Evolutionary conservation across 1,140 invertebrate genomes (phyloP), one percentile per base, ranked within the genome.

Genomic region (Panagrolaimus sp.): DNA sequence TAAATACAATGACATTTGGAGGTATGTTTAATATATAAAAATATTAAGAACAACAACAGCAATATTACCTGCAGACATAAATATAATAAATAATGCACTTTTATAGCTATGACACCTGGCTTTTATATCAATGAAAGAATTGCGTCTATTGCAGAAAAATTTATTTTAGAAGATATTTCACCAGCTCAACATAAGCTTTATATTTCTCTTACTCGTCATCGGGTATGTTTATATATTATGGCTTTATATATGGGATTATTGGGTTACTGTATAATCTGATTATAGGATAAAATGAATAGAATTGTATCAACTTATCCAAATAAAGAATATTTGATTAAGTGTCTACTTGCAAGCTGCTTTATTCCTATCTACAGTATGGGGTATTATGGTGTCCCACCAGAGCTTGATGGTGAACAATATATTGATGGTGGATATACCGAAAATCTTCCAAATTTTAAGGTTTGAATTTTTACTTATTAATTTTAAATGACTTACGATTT

Each of bases 311-410:
- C 24, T 28, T 76, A 67, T 70, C 63, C 73, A 48, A 47, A 43
- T 44, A 46, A 67, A 47, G 72, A 67, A 7, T 76, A 76, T 62
- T 28, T 76, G 3, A 8, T 68, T 7, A 70, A 84, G 76, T 82
- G 81, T 58, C 71, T 86, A 43, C 63, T 84, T 8, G 84, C 84
- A 2, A 85, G 83, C 58, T 84, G 85, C 70, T 85, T 82, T 67
- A 85, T 86, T 69, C 85, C 85, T 12, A 64, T 83, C 4, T 86
- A 86, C 74, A 83, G 83, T 14, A 78, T 69, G 69, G 79, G 79
- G 12, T 69, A 70, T 58, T 81, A 77, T 12, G 67, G 74, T 10
- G 76, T 71, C 58, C 73, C 78, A 14, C 83, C 85, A 1, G 69
- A 69, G 5, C 79, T 86, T 9, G 69, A 83, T 65, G 83, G 82